Conservation (phyloP, 2,888 invertebrate species). For the Drosophila rellima region DNA sequence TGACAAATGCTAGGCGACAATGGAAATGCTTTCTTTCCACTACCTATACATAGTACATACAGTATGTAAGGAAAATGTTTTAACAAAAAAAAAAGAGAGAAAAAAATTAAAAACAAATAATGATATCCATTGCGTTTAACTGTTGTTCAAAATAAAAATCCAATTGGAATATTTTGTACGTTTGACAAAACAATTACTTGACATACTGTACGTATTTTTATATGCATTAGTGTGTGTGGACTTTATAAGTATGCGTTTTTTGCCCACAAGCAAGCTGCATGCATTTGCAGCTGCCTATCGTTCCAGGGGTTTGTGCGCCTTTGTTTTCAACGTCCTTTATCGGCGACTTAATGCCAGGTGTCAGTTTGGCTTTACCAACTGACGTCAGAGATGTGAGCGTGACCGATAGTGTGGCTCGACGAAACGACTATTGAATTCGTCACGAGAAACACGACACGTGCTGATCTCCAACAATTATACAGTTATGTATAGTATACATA, state of each 20-base stretch:
- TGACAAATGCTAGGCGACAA: conserved; percentile 45
- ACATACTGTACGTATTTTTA: not conserved
- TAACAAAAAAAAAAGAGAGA: not conserved
- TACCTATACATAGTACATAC: conserved; percentile 16
- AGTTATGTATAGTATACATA: not conserved
- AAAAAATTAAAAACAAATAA: too few species aligned
- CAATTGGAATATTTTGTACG: too few species aligned
- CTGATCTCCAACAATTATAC: conserved; percentile 22
- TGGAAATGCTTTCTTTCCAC: conserved; percentile 62
- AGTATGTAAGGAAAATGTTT: not conserved
- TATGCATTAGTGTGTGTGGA: not conserved
- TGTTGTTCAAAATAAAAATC: too few species aligned
- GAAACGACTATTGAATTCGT: conserved; percentile 1
- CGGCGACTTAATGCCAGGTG: conserved; percentile 64
- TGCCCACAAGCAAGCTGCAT: conserved; percentile 36
- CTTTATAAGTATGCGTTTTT: conserved; percentile 7
- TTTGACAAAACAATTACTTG: not conserved
- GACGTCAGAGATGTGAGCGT: conserved; percentile 40
- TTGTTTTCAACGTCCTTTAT: conserved; percentile 52
- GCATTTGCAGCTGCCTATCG: conserved; percentile 42
- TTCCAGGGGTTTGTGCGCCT: conserved; percentile 24
- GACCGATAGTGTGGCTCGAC: conserved; percentile 15
- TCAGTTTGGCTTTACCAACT: conserved; percentile 22
- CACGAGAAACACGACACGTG: conserved; percentile 47
- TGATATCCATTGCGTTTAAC: too few species aligned